Conservation (phyloP, 2,797 vertebrate species). For the Platalea minor region DNA sequence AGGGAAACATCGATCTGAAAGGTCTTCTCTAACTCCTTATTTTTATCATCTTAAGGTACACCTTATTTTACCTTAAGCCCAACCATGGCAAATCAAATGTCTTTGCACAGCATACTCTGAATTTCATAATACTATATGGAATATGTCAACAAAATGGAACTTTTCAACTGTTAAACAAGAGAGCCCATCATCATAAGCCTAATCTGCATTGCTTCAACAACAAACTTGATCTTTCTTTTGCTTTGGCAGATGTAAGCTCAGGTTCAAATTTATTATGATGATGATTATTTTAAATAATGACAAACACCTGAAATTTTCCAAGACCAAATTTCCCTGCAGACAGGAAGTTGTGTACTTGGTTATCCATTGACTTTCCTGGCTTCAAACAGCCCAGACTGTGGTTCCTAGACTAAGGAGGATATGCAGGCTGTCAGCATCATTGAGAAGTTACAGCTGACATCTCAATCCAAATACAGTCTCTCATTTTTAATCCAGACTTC, state of each 20-base stretch:
- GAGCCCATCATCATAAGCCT: neutral
- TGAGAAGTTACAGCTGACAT: constrained; percentile 37
- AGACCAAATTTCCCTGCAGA: neutral
- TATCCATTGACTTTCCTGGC: neutral
- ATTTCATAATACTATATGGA: neutral
- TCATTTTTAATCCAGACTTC: constrained; percentile 33
- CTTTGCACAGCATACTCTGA: neutral
- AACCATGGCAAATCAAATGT: neutral
- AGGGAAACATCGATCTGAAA: neutral
- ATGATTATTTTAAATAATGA: constrained; percentile 6
- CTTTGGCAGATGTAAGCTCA: neutral
- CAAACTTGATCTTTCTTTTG: neutral
- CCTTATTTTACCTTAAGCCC: neutral
- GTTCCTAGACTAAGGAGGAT: neutral
- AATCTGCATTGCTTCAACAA: neutral
- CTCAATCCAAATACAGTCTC: constrained; percentile 6
- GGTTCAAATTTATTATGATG: neutral
- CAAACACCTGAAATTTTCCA: constrained; percentile 35
- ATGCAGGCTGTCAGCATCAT: neutral
- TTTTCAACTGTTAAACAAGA: neutral
- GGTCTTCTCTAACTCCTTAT: neutral
- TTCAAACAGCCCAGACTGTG: neutral
- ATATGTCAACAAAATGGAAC: neutral
- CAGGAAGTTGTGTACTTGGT: neutral
- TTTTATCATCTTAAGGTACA: neutral